These are phyloP conservation scores for Neodon shergylaensis DNA, from an alignment of 2,113 vertebrate genomes.

Conservation along the genomic window DNA sequence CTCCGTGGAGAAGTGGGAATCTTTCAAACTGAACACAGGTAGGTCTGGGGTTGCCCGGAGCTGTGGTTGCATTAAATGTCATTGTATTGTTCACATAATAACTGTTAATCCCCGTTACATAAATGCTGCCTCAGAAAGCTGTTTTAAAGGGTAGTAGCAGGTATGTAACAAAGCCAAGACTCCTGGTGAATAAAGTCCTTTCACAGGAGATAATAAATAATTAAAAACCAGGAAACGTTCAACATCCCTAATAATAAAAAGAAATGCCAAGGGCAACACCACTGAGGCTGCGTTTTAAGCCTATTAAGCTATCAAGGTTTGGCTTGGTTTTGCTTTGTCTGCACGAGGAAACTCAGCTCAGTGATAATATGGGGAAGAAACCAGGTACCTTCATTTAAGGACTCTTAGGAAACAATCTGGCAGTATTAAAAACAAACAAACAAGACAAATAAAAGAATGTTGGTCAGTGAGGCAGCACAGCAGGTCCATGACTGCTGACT, in stretches of 20 bases:
- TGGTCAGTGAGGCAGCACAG: too few species aligned
- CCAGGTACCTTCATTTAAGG: constrained; percentile 6
- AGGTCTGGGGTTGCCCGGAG: neutral
- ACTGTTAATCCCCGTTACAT: neutral
- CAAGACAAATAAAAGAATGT: neutral
- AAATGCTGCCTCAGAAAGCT: neutral
- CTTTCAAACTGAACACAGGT: neutral
- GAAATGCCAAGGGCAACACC: constrained; percentile 51
- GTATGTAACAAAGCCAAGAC: constrained; percentile 28
- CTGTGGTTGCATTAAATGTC: neutral
- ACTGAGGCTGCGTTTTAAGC: constrained; percentile 27
- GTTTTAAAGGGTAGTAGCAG: neutral
- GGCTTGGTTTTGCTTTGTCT: constrained; percentile 37
- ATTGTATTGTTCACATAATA: neutral
- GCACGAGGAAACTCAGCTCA: neutral
- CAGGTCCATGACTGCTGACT: neutral
- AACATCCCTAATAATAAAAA: constrained; percentile 51
- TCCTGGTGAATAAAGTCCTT: constrained; percentile 51
- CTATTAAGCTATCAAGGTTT: neutral
- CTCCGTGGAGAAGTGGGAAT: neutral
- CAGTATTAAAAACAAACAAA: neutral
- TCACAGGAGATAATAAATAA: constrained; percentile 45
- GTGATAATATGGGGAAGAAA: neutral
- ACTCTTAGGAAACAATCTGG: constrained; percentile 46
- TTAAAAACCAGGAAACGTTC: constrained; percentile 26